Evolutionary conservation across 2,797 vertebrate species (phyloP).

Genomic region (Pipistrellus nathusii): DNA sequence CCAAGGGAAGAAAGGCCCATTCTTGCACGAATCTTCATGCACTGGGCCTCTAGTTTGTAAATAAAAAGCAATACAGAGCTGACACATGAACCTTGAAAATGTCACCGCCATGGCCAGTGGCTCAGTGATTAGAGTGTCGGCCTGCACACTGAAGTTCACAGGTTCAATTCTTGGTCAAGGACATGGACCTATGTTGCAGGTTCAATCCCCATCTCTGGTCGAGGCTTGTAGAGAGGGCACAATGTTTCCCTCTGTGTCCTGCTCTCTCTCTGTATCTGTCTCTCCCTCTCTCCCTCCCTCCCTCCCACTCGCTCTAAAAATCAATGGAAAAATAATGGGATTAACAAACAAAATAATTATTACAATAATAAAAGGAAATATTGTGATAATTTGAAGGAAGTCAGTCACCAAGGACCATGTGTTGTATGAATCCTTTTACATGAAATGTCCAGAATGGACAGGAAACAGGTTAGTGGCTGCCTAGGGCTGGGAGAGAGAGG

Average conservation of each 20-base stretch:
- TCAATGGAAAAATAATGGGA: too few species aligned
- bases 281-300: too few species aligned
- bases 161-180: not conserved
- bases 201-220: accelerated
- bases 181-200: too few species aligned
- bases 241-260: too few species aligned
- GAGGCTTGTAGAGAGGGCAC: accelerated
- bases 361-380: not conserved
- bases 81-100: not conserved
- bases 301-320: too few species aligned
- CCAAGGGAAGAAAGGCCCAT: too few species aligned
- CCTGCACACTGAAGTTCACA: too few species aligned
- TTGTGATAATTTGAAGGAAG: not conserved
- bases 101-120: accelerated
- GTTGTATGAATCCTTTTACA: not conserved
- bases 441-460: not conserved
- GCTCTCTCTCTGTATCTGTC: too few species aligned
- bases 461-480: too few species aligned
- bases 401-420: not conserved
- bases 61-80: not conserved
- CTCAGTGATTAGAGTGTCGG: too few species aligned
- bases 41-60: not conserved
- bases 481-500: too few species aligned
- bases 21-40: too few species aligned
- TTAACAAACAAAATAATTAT: not conserved